A percentile compares a stretch with the other conserved stretches of the same genome.
phyloP scores from a whole-genome alignment of 1,140 invertebrate genomes.

The Apocrypta bakeri region DNA sequence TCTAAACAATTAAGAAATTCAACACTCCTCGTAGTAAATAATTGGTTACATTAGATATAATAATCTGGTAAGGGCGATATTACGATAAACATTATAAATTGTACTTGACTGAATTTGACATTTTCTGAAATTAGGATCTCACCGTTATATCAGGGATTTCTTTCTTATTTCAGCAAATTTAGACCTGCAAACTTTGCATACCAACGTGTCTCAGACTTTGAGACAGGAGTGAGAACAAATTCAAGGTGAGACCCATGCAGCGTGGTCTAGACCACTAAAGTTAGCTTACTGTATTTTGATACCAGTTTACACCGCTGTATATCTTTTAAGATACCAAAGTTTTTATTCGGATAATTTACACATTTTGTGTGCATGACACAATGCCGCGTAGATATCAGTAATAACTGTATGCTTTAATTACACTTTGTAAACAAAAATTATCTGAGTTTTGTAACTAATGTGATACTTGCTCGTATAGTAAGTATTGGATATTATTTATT shows the following conservation, averaged over 20 bases:
- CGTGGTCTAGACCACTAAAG: slow-evolving; percentile 68
- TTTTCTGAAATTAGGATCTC: slow-evolving; percentile 50
- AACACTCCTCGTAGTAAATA: background rate
- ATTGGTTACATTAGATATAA: background rate
- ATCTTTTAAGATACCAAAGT: slow-evolving; percentile 46
- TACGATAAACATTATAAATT: background rate
- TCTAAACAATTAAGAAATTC: too few relatives aligned
- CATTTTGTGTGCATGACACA: slow-evolving; percentile 67
- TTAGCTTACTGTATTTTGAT: slow-evolving; percentile 70
- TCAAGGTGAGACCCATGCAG: slow-evolving; percentile 76
- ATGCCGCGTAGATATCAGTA: slow-evolving; percentile 58
- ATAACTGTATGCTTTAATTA: slow-evolving; percentile 62
- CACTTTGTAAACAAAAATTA: slow-evolving; percentile 54
- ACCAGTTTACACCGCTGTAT: slow-evolving; percentile 54
- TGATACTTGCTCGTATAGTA: slow-evolving; percentile 39
- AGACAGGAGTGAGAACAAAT: slow-evolving; percentile 76
- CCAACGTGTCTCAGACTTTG: slow-evolving; percentile 79
- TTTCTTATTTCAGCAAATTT: slow-evolving; percentile 79
- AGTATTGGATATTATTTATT: slow-evolving; percentile 36
- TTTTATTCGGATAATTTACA: slow-evolving; percentile 55
- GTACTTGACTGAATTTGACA: slow-evolving; percentile 40
- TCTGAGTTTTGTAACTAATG: slow-evolving; percentile 41
- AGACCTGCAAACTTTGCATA: slow-evolving; percentile 77
- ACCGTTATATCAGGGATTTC: slow-evolving; percentile 71
- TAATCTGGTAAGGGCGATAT: background rate